These are phyloP conservation scores for Microhierax caerulescens DNA, from an alignment of 2,797 vertebrate species.

Conservation along the genomic window DNA sequence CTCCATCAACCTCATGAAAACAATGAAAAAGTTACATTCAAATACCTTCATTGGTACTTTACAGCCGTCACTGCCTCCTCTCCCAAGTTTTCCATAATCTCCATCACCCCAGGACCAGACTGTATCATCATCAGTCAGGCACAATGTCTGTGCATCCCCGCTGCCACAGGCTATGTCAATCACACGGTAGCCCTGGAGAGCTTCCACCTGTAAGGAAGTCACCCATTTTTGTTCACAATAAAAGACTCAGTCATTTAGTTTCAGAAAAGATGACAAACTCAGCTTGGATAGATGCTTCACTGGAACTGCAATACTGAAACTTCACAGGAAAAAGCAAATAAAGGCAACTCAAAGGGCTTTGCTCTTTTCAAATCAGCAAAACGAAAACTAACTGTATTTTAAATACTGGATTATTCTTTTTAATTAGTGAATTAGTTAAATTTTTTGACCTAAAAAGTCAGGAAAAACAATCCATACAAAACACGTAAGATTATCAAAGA, in stretches of 20 bases:
- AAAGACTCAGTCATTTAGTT: background rate
- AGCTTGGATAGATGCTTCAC: background rate
- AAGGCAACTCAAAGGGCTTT: background rate
- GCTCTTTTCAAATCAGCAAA: background rate
- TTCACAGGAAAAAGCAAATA: background rate
- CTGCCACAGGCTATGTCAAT: constrained; percentile 97
- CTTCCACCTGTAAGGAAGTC: constrained; percentile 86
- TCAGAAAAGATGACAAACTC: background rate
- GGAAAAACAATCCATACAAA: background rate
- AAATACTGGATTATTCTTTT: background rate
- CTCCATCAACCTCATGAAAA: background rate
- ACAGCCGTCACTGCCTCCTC: constrained; percentile 97
- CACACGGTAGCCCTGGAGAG: constrained; percentile 93
- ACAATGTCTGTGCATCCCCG: constrained; percentile 95
- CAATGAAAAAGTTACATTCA: background rate
- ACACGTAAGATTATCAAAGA: background rate
- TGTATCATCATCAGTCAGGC: constrained; percentile 95
- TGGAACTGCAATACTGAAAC: background rate
- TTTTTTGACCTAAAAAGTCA: background rate
- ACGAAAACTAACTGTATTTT: background rate
- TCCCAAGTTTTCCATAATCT: constrained; percentile 95
- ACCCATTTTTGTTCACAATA: background rate
- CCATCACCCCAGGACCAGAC: constrained; percentile 99
- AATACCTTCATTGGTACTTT: constrained; percentile 98
- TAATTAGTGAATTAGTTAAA: background rate